These are phyloP conservation scores for Battus philenor DNA, from an alignment of 1,140 invertebrate species.

Conservation along the genomic window DNA sequence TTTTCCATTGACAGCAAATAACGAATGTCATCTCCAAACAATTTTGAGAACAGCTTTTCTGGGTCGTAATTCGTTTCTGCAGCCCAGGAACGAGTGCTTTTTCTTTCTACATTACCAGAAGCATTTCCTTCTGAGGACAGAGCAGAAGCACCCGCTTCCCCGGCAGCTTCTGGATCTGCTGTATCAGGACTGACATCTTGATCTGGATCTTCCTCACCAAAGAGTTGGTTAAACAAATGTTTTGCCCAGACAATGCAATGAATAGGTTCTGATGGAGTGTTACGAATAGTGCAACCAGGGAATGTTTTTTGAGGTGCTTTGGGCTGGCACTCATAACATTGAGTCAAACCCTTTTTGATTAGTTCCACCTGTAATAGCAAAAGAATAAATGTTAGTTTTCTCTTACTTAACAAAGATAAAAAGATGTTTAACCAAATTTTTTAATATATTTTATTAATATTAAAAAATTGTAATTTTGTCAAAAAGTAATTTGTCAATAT, in stretches of 20 bases:
- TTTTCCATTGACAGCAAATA: constrained; percentile 97
- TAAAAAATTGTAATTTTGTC: too few species aligned
- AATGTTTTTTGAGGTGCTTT: constrained; percentile 94
- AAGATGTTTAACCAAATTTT: too few species aligned
- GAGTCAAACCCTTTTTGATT: constrained; percentile 91
- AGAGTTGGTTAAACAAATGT: constrained; percentile 99
- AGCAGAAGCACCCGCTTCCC: constrained; percentile 65
- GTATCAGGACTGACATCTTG: constrained; percentile 99
- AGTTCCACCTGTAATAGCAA: constrained; percentile 90
- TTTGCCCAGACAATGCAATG: constrained; percentile 99
- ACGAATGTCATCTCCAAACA: constrained; percentile 97
- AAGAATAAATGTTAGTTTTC: too few species aligned
- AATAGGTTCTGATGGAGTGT: constrained; percentile 99
- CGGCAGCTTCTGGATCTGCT: constrained; percentile 90
- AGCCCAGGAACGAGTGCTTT: constrained; percentile 95
- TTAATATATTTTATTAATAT: too few species aligned
- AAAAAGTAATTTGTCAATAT: too few species aligned
- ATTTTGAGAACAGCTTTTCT: constrained; percentile 88
- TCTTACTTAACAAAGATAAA: too few species aligned
- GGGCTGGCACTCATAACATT: constrained; percentile 98
- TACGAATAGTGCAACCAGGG: constrained; percentile 98
- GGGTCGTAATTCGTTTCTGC: constrained; percentile 89
- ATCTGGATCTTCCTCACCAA: constrained; percentile 96
- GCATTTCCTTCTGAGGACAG: constrained; percentile 46
- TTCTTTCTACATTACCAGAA: constrained; percentile 84